Conservation (phyloP, 1,140 invertebrate genomes). For the Hormaphis cornu region DNA sequence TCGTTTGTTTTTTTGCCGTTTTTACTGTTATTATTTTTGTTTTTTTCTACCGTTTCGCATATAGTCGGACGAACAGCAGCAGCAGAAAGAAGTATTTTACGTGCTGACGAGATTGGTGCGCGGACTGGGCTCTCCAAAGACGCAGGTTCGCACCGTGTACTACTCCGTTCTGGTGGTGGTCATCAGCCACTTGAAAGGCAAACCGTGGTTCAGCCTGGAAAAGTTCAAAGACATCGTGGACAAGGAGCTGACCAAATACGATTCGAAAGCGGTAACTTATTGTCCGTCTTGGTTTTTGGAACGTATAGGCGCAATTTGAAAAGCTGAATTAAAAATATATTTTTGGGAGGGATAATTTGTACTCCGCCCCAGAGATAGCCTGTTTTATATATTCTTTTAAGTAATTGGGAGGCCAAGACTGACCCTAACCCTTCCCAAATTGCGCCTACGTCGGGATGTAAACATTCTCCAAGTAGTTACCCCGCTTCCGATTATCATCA, state of each 20-base stretch:
- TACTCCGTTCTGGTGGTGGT: slow-evolving; percentile 19
- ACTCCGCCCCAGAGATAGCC: too few relatives aligned
- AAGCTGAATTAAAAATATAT: too few relatives aligned
- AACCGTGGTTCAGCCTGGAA: background rate
- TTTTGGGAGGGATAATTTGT: too few relatives aligned
- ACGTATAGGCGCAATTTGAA: too few relatives aligned
- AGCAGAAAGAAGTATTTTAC: slow-evolving; percentile 29
- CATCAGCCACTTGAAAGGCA: background rate
- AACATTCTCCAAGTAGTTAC: too few relatives aligned
- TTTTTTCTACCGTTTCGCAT: background rate
- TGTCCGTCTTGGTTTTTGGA: too few relatives aligned
- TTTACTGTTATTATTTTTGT: background rate
- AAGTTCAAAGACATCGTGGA: slow-evolving; percentile 26
- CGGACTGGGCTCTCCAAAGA: slow-evolving; percentile 24
- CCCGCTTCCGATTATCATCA: too few relatives aligned
- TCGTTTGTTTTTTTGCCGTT: background rate
- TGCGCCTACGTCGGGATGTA: too few relatives aligned
- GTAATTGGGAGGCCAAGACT: too few relatives aligned
- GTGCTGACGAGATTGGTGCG: slow-evolving; percentile 25
- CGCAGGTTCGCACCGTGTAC: slow-evolving; percentile 10
- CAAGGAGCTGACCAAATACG: slow-evolving; percentile 30
- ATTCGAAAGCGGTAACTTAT: slow-evolving; percentile 32
- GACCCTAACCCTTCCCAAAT: too few relatives aligned
- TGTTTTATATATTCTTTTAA: too few relatives aligned
- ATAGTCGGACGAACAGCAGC: slow-evolving; percentile 2